Evolutionary conservation across 2,113 vertebrate genomes (phyloP), one percentile per base, ranked within the genome.

Genomic region (Willisornis vidua): DNA sequence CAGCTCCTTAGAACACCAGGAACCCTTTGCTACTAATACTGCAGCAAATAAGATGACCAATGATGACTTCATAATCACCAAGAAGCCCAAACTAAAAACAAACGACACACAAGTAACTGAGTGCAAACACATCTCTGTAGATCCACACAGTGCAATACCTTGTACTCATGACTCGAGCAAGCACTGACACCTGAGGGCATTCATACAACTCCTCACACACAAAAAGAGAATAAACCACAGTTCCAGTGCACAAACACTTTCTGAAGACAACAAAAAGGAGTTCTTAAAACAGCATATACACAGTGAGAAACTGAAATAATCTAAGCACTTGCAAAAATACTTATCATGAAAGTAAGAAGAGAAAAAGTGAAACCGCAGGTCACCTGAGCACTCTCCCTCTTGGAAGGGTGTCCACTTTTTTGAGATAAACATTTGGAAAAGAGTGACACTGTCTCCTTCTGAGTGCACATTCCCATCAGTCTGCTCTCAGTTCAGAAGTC

Each of bases 61-160:
- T 4, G 18, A 59, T 1, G 1, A 70, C 33, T 54, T 51, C 2
- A 1, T 2, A 31, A 51, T 5, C 0, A 0, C 12, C 1, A 10
- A 58, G 57, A 46, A 77, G 35, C 45, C 81, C 51, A 71, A 72
- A 54, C 29, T 46, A 37, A 48, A 78, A 59, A 18, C 37, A 71
- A 77, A 31, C 37, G 7, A 16, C n/a, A 81, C 28, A 35, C 18
- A 24, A 39, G 10, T 12, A 75, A n/a, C 3, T 23, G 31, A 76
- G 18, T 25, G 37, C 45, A 82, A 67, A 57, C 6, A 3, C 23
- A 17, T 5, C 46, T 83, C 35, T 76, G 9, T 0, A 63, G 52
- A 63, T 20, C 17, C 61, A 48, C 24, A 28, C 18, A 17, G 10
- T 9, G 51, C 20, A 71, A 33, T 2, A 35, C 10, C 18, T 51